phyloP scores from a whole-genome alignment of 92 coral and sea anemone species.

The Paragorgia papillata region DNA sequence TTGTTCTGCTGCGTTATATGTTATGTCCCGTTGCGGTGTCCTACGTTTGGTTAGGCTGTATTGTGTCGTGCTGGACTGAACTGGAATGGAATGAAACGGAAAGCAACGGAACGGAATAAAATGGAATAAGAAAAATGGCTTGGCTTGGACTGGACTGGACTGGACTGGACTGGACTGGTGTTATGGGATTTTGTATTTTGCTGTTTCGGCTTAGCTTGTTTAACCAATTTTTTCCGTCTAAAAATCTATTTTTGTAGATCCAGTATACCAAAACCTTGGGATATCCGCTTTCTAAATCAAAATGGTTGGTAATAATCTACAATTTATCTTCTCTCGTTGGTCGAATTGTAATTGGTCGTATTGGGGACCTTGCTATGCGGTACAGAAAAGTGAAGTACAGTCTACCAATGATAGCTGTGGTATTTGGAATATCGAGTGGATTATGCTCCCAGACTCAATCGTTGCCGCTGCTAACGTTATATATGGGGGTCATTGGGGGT shows the following conservation, averaged over 20 bases:
- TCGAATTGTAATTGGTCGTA: not conserved
- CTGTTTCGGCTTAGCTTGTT: not conserved
- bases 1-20: too few species aligned
- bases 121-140: too few species aligned
- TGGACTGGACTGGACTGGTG: not conserved
- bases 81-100: too few species aligned
- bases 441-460: slow-evolving; percentile 26
- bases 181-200: not conserved
- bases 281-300: slow-evolving; percentile 12
- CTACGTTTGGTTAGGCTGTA: too few species aligned
- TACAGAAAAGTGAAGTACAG: not conserved
- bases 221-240: not conserved
- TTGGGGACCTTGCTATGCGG: slow-evolving; percentile 15
- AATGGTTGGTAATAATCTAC: slow-evolving; percentile 22
- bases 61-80: too few species aligned
- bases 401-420: not conserved
- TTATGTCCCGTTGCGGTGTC: too few species aligned
- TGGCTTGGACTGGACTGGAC: too few species aligned
- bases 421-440: slow-evolving; percentile 24
- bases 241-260: slow-evolving; percentile 3
- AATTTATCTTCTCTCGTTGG: slow-evolving; percentile 10
- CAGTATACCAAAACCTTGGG: slow-evolving; percentile 32
- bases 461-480: slow-evolving; percentile 13
- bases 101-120: too few species aligned
- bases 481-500: slow-evolving; percentile 22